Conservation (phyloP, 2,888 invertebrate species). For the Trachelus troglodyta region DNA sequence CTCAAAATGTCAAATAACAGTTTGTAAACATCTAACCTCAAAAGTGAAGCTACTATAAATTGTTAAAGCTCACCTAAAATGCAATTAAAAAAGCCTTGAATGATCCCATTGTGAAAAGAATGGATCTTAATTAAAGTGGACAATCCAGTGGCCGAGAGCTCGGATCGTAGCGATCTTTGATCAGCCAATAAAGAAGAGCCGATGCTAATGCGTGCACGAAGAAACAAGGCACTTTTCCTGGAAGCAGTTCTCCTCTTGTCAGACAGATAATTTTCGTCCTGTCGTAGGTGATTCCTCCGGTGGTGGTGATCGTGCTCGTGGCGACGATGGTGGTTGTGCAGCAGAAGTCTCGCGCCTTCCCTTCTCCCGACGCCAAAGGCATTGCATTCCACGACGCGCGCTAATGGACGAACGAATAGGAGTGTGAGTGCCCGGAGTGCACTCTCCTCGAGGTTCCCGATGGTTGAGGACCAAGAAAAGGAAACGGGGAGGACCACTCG, state of each 20-base stretch:
- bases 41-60: not conserved
- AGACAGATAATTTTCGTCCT: constrained; percentile 50
- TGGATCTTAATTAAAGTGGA: constrained; percentile 32
- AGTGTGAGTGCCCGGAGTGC: constrained; percentile 36
- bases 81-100: not conserved
- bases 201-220: constrained; percentile 20
- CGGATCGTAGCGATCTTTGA: constrained; percentile 2
- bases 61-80: not conserved
- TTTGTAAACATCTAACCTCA: not conserved
- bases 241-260: constrained; percentile 52
- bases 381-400: constrained; percentile 43
- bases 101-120: not conserved
- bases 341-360: constrained; percentile 18
- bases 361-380: constrained; percentile 26
- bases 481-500: constrained; percentile 11
- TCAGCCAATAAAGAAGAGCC: constrained; percentile 34
- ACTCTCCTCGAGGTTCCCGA: constrained; percentile 18
- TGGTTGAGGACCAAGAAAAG: constrained; percentile 19
- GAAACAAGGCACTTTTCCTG: constrained; percentile 44
- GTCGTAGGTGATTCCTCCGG: constrained; percentile 29
- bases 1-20: not conserved
- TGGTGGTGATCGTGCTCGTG: constrained; percentile 11
- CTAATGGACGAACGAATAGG: constrained; percentile 45
- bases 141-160: constrained; percentile 21
- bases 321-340: not conserved